Evolutionary conservation across 2,113 vertebrate genomes (phyloP).

Genomic region (Tinamus guttatus): DNA sequence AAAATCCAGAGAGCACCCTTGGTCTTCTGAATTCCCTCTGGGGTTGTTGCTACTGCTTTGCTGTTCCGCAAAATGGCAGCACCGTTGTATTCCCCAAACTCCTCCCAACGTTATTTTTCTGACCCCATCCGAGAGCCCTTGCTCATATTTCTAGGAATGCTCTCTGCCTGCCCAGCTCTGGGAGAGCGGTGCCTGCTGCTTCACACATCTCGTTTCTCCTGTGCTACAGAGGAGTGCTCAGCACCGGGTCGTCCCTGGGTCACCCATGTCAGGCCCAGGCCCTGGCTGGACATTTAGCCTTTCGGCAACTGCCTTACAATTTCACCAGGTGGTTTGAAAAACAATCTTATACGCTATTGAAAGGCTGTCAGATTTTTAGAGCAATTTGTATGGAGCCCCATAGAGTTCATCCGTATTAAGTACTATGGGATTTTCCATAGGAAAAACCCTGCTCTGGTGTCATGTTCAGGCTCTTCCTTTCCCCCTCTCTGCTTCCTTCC

Average conservation of each 20-base stretch:
- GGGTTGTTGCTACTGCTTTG: neutral
- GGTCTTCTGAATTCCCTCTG: neutral
- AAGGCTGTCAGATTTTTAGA: neutral
- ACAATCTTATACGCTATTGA: neutral
- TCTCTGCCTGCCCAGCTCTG: neutral
- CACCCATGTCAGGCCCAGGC: accelerated
- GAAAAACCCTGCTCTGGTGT: neutral
- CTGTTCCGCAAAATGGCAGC: neutral
- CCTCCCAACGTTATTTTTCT: neutral
- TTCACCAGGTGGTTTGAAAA: neutral
- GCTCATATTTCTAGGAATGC: neutral
- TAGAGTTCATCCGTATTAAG: neutral
- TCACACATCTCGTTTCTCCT: accelerated
- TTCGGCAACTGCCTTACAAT: neutral
- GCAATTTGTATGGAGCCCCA: neutral
- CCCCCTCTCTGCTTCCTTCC: accelerated
- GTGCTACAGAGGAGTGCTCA: neutral
- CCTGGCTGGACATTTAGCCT: neutral
- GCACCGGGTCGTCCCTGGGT: accelerated
- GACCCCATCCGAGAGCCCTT: neutral
- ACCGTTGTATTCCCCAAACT: neutral
- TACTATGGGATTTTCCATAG: accelerated
- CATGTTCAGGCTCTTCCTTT: neutral
- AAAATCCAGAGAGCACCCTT: neutral
- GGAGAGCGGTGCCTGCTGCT: neutral